These are phyloP conservation scores for Perizoma affinitatum DNA, from an alignment of 2,888 invertebrate species.

Conservation along the genomic window DNA sequence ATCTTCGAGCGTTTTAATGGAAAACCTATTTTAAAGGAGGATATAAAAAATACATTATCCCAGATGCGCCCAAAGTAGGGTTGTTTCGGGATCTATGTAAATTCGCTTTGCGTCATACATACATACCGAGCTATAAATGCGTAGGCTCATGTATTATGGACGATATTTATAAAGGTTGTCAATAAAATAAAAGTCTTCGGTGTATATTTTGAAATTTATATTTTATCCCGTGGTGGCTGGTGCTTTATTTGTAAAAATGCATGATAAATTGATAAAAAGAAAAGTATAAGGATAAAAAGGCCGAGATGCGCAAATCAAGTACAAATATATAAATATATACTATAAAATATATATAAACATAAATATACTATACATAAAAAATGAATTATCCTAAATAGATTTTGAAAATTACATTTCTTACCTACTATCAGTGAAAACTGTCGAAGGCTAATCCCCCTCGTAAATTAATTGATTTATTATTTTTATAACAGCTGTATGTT, in stretches of 20 bases:
- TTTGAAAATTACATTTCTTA: too few species aligned
- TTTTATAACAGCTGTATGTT: too few species aligned
- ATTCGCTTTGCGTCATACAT: constrained; percentile 70
- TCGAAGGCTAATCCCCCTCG: too few species aligned
- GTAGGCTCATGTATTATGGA: constrained; percentile 72
- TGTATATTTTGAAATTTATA: constrained; percentile 26
- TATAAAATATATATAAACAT: too few species aligned
- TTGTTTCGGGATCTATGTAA: constrained; percentile 67
- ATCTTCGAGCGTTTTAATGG: constrained; percentile 30
- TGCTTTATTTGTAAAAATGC: neutral
- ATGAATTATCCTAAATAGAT: too few species aligned
- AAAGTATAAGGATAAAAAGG: neutral
- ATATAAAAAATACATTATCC: constrained; percentile 65
- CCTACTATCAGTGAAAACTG: too few species aligned
- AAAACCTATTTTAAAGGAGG: constrained; percentile 54
- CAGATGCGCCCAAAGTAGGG: constrained; percentile 63
- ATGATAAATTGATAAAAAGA: neutral
- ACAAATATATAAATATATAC: too few species aligned
- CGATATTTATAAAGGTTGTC: constrained; percentile 41
- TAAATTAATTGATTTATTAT: too few species aligned
- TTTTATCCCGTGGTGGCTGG: constrained; percentile 16
- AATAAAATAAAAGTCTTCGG: constrained; percentile 36
- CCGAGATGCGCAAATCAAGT: too few species aligned
- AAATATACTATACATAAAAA: too few species aligned
- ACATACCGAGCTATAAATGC: constrained; percentile 39